Conservation (phyloP, 2,888 invertebrate genomes). For the Ectropis crepuscularia region DNA sequence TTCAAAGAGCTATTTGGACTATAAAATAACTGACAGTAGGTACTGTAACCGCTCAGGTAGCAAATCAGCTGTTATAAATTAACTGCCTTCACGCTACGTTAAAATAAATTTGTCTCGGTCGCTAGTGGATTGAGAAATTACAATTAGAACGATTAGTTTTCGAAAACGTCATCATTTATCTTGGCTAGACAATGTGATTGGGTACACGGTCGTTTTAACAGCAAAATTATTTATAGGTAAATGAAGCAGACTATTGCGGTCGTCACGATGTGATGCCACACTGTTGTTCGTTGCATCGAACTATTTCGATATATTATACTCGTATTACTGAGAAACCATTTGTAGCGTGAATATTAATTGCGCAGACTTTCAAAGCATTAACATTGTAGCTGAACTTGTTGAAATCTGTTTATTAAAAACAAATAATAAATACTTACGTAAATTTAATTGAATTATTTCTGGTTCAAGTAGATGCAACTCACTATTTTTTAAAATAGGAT, state of each 20-base stretch:
- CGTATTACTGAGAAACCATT: too few species aligned
- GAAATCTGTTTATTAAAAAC: too few species aligned
- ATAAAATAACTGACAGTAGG: neutral
- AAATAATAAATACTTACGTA: too few species aligned
- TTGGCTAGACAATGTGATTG: slow-evolving; percentile 64
- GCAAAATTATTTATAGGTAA: slow-evolving; percentile 56
- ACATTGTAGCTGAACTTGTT: too few species aligned
- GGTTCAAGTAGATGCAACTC: too few species aligned
- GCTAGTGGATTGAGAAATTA: slow-evolving; percentile 68
- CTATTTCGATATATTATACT: neutral
- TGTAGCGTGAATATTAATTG: too few species aligned
- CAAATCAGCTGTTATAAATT: slow-evolving; percentile 61
- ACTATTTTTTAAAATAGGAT: too few species aligned
- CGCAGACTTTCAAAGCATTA: too few species aligned
- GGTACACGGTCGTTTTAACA: slow-evolving; percentile 53
- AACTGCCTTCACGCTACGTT: slow-evolving; percentile 57
- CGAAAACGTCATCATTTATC: slow-evolving; percentile 70
- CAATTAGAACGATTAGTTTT: slow-evolving; percentile 71
- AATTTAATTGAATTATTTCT: too few species aligned
- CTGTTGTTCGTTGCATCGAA: slow-evolving; percentile 7
- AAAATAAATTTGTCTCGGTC: slow-evolving; percentile 67
- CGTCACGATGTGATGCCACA: slow-evolving; percentile 2
- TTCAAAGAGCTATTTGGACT: slow-evolving; percentile 4
- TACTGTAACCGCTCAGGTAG: slow-evolving; percentile 44
- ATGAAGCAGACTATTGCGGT: slow-evolving; percentile 43